Evolutionary conservation across 1,140 invertebrate genomes (phyloP).

Genomic region (Ladona fulva): DNA sequence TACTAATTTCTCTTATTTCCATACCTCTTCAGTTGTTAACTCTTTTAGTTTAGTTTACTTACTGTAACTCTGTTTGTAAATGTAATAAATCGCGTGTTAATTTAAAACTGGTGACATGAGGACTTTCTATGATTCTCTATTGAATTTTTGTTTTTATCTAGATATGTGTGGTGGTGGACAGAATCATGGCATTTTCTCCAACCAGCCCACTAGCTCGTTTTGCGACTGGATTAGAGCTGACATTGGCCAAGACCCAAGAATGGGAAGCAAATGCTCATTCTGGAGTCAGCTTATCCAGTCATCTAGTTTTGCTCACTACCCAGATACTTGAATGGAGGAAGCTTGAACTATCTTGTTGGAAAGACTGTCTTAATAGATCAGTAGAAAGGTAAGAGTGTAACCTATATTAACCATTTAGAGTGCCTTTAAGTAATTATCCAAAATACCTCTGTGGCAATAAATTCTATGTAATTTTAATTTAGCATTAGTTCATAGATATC

Average conservation of each 20-base stretch:
- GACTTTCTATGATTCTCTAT: neutral
- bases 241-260: conserved; percentile 72
- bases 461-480: too few relatives aligned
- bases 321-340: conserved; percentile 87
- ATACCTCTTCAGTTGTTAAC: too few relatives aligned
- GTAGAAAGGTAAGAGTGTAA: neutral
- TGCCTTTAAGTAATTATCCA: too few relatives aligned
- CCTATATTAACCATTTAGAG: too few relatives aligned
- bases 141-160: conserved; percentile 31
- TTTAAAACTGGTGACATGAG: conserved; percentile 6
- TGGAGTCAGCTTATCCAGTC: conserved; percentile 66
- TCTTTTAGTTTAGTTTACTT: too few relatives aligned
- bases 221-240: conserved; percentile 79
- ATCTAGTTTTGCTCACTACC: conserved; percentile 60
- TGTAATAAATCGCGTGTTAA: neutral
- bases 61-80: too few relatives aligned
- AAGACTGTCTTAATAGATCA: conserved; percentile 53
- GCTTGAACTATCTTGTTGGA: conserved; percentile 81
- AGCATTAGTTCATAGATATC: too few relatives aligned
- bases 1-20: too few relatives aligned
- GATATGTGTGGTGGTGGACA: conserved; percentile 57
- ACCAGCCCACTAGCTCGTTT: conserved; percentile 78
- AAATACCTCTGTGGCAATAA: too few relatives aligned
- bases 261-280: conserved; percentile 89
- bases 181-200: conserved; percentile 70